These are phyloP conservation scores for Sthenelais limicola DNA, from an alignment of 2,888 invertebrate genomes.

Conservation along the genomic window DNA sequence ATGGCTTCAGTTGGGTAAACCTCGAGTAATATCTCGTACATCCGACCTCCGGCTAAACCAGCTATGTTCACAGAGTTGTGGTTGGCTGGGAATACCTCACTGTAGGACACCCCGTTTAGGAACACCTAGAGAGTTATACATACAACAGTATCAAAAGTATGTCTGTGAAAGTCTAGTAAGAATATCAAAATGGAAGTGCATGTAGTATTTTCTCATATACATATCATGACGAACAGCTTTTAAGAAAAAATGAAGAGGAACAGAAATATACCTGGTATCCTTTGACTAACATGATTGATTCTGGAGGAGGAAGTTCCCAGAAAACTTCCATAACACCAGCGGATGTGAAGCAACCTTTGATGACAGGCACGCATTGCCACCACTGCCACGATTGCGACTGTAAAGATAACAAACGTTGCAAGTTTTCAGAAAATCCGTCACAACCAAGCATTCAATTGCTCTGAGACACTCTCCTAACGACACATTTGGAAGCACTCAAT, in stretches of 20 bases:
- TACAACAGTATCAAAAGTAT: not conserved
- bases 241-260: not conserved
- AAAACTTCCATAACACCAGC: conserved; percentile 70
- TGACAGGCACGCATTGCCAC: conserved; percentile 64
- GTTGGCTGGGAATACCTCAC: conserved; percentile 64
- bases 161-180: not conserved
- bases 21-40: conserved; percentile 66
- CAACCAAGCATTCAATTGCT: not conserved
- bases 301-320: conserved; percentile 64
- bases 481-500: too few species aligned
- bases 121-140: conserved; percentile 59
- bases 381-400: conserved; percentile 49
- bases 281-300: conserved; percentile 55
- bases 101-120: conserved; percentile 70
- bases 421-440: not conserved
- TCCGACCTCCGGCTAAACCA: conserved; percentile 69
- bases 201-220: not conserved
- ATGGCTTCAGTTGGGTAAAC: conserved; percentile 63
- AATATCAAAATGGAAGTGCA: not conserved
- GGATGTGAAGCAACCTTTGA: conserved; percentile 65
- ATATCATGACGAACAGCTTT: not conserved
- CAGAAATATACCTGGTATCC: conserved; percentile 64
- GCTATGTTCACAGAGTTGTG: conserved; percentile 66
- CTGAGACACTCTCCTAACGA: too few species aligned
- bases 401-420: not conserved